Evolutionary conservation across 2,888 invertebrate genomes (phyloP).

Genomic region (Acheta domesticus): DNA sequence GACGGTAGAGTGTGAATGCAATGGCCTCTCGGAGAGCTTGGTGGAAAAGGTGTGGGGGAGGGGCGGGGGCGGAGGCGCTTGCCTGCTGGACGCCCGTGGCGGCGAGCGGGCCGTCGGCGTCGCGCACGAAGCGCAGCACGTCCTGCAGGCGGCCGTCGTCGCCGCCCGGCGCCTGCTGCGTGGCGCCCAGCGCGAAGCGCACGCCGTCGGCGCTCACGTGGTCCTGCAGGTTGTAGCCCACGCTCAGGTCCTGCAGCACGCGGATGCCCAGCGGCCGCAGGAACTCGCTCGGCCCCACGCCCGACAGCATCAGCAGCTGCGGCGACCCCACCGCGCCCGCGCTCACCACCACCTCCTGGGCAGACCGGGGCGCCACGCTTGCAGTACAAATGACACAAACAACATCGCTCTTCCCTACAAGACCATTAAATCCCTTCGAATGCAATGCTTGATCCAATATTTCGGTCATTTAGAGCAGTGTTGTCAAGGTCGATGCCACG

Average conservation of each 20-base stretch:
- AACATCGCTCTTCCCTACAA: too few species aligned
- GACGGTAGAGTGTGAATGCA: too few species aligned
- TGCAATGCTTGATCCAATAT: too few species aligned
- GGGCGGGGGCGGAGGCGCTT: background rate
- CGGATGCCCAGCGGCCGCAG: slow-evolving; percentile 72
- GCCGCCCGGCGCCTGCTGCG: background rate
- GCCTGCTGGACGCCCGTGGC: slow-evolving; percentile 45
- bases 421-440: too few species aligned
- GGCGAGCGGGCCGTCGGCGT: slow-evolving; percentile 46
- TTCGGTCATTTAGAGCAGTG: too few species aligned
- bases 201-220: slow-evolving; percentile 85
- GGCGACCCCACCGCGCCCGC: slow-evolving; percentile 89
- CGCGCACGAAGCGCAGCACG: slow-evolving; percentile 45
- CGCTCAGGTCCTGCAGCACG: slow-evolving; percentile 73
- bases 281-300: slow-evolving; percentile 73
- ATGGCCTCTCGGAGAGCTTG: too few species aligned
- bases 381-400: too few species aligned
- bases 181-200: background rate
- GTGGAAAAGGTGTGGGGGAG: accelerated
- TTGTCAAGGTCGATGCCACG: too few species aligned
- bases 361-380: too few species aligned
- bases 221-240: slow-evolving; percentile 84
- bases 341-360: slow-evolving; percentile 74
- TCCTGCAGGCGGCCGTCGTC: slow-evolving; percentile 40
- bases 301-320: slow-evolving; percentile 89